These are phyloP conservation scores for Anneissia japonica DNA, from an alignment of 35 echinoderm and acorn worm species.

Conservation along the genomic window DNA sequence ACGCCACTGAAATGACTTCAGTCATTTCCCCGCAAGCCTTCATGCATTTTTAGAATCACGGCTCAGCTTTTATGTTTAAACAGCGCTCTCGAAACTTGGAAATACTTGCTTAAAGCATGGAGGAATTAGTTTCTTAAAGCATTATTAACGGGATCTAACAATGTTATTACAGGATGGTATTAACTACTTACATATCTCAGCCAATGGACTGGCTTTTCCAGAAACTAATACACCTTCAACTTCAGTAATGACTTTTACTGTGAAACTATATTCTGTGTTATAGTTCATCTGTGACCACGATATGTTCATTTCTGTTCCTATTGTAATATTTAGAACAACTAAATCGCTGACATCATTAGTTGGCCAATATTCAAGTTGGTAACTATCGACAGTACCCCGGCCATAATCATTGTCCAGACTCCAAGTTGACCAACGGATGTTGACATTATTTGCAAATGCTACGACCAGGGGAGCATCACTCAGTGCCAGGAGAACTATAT, in stretches of 20 bases:
- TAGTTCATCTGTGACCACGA: neutral
- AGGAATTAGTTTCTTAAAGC: too few species aligned
- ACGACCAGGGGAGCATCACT: neutral
- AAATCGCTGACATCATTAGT: neutral
- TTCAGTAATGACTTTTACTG: neutral
- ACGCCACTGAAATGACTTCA: too few species aligned
- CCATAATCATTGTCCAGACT: neutral
- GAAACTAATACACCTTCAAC: neutral
- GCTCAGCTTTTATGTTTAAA: too few species aligned
- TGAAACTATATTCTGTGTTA: neutral
- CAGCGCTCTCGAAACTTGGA: too few species aligned
- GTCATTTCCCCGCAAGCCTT: too few species aligned
- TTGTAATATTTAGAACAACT: neutral
- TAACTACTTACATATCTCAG: neutral
- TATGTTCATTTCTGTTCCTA: neutral
- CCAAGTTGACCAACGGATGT: neutral
- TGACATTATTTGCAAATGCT: neutral
- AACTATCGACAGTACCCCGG: neutral
- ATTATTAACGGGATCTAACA: too few species aligned
- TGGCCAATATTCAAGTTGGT: neutral
- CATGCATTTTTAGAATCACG: too few species aligned
- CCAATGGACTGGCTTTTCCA: neutral
- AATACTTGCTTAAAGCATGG: too few species aligned
- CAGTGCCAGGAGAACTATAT: neutral
- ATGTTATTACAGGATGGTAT: too few species aligned